phyloP scores from a whole-genome alignment of 2,113 vertebrate species.

The Probosciger aterrimus region DNA sequence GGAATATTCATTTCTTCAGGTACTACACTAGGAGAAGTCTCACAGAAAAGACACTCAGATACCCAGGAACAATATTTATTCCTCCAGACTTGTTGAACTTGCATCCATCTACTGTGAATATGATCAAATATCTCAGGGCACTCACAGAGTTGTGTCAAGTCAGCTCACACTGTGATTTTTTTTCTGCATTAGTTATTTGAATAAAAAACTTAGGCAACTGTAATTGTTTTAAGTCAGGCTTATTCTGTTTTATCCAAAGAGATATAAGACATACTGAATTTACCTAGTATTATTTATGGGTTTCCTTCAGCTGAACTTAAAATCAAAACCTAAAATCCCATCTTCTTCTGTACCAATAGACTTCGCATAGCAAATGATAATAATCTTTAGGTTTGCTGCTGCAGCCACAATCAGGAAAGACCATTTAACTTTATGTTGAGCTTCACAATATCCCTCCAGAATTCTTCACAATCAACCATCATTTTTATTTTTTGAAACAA shows the following conservation, averaged over 20 bases:
- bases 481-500: not conserved
- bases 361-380: not conserved
- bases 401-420: not conserved
- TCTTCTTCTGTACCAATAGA: not conserved
- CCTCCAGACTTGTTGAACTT: not conserved
- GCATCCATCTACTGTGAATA: not conserved
- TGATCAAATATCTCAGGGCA: not conserved
- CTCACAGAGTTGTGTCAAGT: not conserved
- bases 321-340: not conserved
- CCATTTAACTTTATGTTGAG: not conserved
- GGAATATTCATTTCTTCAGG: not conserved
- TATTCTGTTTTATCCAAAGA: not conserved
- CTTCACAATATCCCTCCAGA: not conserved
- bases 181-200: not conserved
- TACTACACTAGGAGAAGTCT: not conserved
- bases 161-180: not conserved
- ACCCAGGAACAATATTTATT: not conserved
- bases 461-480: not conserved
- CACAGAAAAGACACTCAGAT: not conserved
- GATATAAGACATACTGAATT: not conserved
- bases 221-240: not conserved
- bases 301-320: not conserved
- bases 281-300: not conserved
- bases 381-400: not conserved
- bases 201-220: not conserved